Evolutionary conservation across 1,140 invertebrate species (phyloP).

Genomic region (Caenorhabditis latens): DNA sequence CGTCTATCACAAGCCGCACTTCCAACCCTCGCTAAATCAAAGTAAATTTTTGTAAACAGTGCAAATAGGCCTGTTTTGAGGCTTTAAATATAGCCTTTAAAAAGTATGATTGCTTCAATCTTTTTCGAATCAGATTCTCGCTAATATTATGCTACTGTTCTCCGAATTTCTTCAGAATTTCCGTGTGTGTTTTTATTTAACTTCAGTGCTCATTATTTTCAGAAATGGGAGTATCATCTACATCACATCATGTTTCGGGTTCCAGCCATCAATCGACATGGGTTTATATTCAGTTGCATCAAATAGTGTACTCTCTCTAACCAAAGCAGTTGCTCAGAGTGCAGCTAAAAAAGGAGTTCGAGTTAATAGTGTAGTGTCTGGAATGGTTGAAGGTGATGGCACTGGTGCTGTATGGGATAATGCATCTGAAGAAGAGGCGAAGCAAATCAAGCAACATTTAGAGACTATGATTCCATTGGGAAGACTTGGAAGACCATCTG

Average conservation of each 20-base stretch:
- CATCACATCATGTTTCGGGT: conserved; percentile 32
- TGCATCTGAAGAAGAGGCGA: conserved; percentile 5
- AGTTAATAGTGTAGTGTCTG: conserved; percentile 58
- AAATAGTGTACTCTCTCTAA: conserved; percentile 36
- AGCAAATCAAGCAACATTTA: conserved; percentile 43
- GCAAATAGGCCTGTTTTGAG: not conserved
- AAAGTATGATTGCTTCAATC: too few relatives aligned
- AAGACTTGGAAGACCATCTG: conserved; percentile 53
- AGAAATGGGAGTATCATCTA: conserved; percentile 59
- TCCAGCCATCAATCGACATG: conserved; percentile 45
- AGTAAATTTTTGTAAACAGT: conserved; percentile 3
- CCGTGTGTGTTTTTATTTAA: not conserved
- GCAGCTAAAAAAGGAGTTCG: conserved; percentile 52
- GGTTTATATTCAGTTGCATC: conserved; percentile 58
- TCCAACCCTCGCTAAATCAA: conserved; percentile 22
- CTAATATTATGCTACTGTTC: too few relatives aligned
- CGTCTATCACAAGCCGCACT: conserved; percentile 53
- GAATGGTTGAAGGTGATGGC: conserved; percentile 62
- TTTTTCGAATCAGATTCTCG: too few relatives aligned
- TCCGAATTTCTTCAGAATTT: too few relatives aligned
- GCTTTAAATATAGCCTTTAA: not conserved
- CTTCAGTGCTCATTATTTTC: not conserved
- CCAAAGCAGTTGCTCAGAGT: conserved; percentile 53
- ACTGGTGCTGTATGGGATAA: conserved; percentile 48
- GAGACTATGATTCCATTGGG: conserved; percentile 58